Evolutionary conservation across 2,888 invertebrate species (phyloP), one percentile per base, ranked within the genome.

Genomic region (Eutolmus rufibarbis): DNA sequence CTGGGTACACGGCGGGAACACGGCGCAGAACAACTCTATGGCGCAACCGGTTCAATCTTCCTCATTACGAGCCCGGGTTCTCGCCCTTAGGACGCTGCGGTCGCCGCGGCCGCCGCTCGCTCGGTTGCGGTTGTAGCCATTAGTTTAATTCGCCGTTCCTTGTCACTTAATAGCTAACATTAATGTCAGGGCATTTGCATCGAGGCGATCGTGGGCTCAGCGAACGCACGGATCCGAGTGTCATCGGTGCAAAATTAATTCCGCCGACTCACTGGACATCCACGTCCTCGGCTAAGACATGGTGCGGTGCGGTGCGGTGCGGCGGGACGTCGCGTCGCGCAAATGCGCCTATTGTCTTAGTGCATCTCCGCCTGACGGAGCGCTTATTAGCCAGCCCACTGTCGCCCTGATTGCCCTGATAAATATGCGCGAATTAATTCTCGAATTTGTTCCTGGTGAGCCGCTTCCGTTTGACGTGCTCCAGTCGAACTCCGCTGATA

Each of bases 81-180:
- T 74, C 77, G 56, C 74, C 76, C 86, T 74, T 19, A 51, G 19
- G 77, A 51, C 78, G 23, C 66, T 19, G 19, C 57, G 23, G 57
- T 23, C 19, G 57, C 23, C 12, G 23, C 19, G 9, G 56, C 8
- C n/a, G 56, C 31, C 23, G 78, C 12, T 66, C 37, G 46, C 19
- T 31, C 37, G n/a, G 66, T 84, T 84, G 84, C 84, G 40, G 84
- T 84, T 84, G 84, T 76, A 88, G 78, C 84, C 88, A 87, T 88
- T 88, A 87, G 87, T 87, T 88, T 74, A 78, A 85, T 77, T 78
- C 87, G 85, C 79, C 79, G 87, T 88, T 88, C 87, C 88, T 86
- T 88, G 88, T 88, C 88, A 88, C 87, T 88, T 88, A 88, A 88
- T 88, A 87, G 87, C 87, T 56, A 88, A 88, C 88, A 88, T 88